Base-by-base conservation (phyloP, 2,888 invertebrate genomes). In the Brachyptera risi region DNA sequence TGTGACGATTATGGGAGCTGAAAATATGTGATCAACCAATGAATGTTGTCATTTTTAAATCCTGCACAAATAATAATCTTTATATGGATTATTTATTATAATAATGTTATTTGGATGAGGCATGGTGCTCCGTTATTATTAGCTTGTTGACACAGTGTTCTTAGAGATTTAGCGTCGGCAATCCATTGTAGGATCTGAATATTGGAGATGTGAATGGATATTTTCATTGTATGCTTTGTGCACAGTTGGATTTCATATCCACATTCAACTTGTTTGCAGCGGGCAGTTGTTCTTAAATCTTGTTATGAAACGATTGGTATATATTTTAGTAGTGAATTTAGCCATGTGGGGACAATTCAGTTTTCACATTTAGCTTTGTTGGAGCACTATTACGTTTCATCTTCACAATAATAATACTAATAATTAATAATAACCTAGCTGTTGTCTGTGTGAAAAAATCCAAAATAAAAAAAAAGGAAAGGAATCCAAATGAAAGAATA, bases 1-100 rank as follows among this genome's bases (percentile, higher is more conserved):
- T 47, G 60, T 66, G 69, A 70, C 72, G 72, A 71, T 72, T 71
- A 71, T 68, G 70, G 71, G 71, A 67, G 69, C 69, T 69, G 70
- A 71, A 70, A 54, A 54, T 35, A 72, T 72, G 73, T 72, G 73
- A 75, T 73, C 70, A 72, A 71, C 69, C 37, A 61, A 47, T 70
- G 68, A 73, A 73, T 72, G 74, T 74, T n/a, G 74, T 71, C 72
- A 73, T 73, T 73, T 73, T 69, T 67, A 68, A 70, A 65, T 62
- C 65, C 70, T 71, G 69, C 67, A 73, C 73, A 74, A 71, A 73
- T 73, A 71, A 68, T 57, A 64, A 69, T 67, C 63, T 61, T 64
- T 65, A 59, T 62, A 65, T 65, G 62, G 65, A 63, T 59, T 60
- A 62, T 62, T 62, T 65, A 63, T 64, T 66, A 63, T 64, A 67